phyloP scores from a whole-genome alignment of 2,888 invertebrate genomes.

The Diogma glabrata region DNA sequence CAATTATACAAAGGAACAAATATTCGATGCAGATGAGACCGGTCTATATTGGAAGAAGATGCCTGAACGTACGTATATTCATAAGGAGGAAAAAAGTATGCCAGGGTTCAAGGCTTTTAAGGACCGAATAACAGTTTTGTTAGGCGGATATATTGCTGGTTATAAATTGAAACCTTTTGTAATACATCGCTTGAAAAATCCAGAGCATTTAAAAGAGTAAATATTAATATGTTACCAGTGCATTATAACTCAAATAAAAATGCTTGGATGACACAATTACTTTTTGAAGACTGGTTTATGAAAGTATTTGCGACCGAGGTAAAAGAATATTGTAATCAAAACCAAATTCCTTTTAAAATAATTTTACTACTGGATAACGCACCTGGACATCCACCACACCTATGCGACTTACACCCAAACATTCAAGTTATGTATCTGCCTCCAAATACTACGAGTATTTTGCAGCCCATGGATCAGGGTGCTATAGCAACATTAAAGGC shows the following conservation, averaged over 20 bases:
- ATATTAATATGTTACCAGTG: conserved; percentile 6
- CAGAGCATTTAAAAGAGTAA: conserved; percentile 6
- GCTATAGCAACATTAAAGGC: conserved; percentile 5
- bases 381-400: conserved; percentile 8
- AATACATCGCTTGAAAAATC: conserved; percentile 5
- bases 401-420: conserved; percentile 3
- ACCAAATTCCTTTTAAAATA: conserved; percentile 4
- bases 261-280: too few species aligned
- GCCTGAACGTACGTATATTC: conserved; percentile 8
- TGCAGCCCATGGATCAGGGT: conserved; percentile 5
- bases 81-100: conserved; percentile 6
- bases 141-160: conserved; percentile 4
- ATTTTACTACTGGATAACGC: conserved; percentile 4
- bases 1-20: conserved; percentile 6
- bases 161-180: conserved; percentile 8
- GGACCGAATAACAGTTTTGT: not conserved
- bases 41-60: conserved; percentile 3
- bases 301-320: conserved; percentile 3
- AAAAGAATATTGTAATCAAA: conserved; percentile 6
- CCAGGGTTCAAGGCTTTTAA: conserved; percentile 3
- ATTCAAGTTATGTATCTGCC: conserved; percentile 6
- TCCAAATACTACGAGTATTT: conserved; percentile 6
- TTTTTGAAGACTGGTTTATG: not conserved
- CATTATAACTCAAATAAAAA: conserved; percentile 6
- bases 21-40: conserved; percentile 1